Conservation (phyloP, 1,140 invertebrate species). For the Temnothorax curvispinosus region DNA sequence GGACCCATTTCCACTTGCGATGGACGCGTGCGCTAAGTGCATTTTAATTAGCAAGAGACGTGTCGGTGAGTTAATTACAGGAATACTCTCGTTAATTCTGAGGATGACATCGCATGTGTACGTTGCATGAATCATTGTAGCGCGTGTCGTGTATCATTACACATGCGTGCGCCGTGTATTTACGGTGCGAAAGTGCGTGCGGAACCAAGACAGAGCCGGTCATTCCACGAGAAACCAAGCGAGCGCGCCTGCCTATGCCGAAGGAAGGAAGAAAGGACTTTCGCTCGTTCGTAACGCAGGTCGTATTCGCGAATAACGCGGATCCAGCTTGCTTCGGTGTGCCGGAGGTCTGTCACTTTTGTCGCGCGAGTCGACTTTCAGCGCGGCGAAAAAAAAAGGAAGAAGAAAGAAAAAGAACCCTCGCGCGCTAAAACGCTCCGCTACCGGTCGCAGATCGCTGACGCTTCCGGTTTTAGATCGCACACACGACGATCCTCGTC, state of each 20-base stretch:
- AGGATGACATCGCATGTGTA: background rate
- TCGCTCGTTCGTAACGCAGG: conserved; percentile 34
- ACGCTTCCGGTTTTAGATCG: conserved; percentile 24
- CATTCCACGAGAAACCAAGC: conserved; percentile 16
- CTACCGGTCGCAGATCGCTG: conserved; percentile 5
- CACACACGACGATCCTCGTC: conserved; percentile 9
- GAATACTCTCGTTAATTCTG: conserved; percentile 18
- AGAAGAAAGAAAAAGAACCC: background rate
- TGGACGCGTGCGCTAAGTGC: background rate
- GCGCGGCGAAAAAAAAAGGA: background rate
- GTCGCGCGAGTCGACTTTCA: conserved; percentile 19
- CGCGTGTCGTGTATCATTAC: conserved; percentile 7
- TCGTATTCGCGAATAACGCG: background rate
- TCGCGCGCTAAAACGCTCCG: background rate
- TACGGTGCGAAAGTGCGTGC: conserved; percentile 49
- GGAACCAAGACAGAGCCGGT: conserved; percentile 4
- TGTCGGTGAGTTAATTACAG: background rate
- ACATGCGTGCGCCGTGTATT: background rate
- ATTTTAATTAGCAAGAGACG: conserved; percentile 21
- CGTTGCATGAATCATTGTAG: background rate
- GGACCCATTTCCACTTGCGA: background rate
- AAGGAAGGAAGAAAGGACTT: conserved; percentile 55
- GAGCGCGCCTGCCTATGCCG: background rate
- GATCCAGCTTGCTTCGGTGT: background rate
- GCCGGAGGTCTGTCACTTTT: background rate